Base-by-base conservation (phyloP, 2,113 vertebrate genomes). In the Oxygymnocypris stewartii region DNA sequence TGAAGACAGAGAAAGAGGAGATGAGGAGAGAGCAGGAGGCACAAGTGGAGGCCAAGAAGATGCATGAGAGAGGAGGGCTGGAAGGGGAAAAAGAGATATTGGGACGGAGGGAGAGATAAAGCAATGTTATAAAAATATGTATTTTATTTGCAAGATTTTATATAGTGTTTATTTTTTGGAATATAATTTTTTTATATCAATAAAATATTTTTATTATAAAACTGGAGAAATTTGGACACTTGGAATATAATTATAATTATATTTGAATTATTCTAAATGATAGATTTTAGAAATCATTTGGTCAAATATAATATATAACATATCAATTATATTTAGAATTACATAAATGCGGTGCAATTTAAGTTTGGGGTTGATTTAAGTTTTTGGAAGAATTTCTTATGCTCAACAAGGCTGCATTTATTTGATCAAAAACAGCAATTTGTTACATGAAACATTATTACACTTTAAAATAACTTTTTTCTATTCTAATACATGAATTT, bases 21-120 rank as follows among this genome's bases (percentile, higher is more conserved):
- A 89, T 74, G 84, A 93, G 87, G 89, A 95, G 90, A 82, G 92
- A 89, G 1, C 87, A 91, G 79, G 92, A 94, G 87, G 94, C 93
- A 0, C 91, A 93, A 85, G 92, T 86, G 89, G 94, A 95, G 88
- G 93, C 92, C 71, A 92, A 85, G 44, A 94, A 92, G 80, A 85
- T 95, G 37, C 83, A 90, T 61, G 94, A 93, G 71, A 92, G 86
- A 25, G 92, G 89, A 79, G 92, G 89, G 4, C 87, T 95, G 14
- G 91, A 90, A 80, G 89, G 91, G 47, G 90, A 93, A 86, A 92
- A 92, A 40, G 95, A 95, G 89, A 91, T 94, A 94, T 94, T 90
- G 65, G 82, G 61, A 67, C 12, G 67, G 16, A 28, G 74, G n/a
- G 67, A 82, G n/a, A 75, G 79, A 81, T 76, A 54, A 82, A 69